These are phyloP conservation scores for Drosophila lini DNA, from an alignment of 1,140 invertebrate genomes.

Conservation along the genomic window DNA sequence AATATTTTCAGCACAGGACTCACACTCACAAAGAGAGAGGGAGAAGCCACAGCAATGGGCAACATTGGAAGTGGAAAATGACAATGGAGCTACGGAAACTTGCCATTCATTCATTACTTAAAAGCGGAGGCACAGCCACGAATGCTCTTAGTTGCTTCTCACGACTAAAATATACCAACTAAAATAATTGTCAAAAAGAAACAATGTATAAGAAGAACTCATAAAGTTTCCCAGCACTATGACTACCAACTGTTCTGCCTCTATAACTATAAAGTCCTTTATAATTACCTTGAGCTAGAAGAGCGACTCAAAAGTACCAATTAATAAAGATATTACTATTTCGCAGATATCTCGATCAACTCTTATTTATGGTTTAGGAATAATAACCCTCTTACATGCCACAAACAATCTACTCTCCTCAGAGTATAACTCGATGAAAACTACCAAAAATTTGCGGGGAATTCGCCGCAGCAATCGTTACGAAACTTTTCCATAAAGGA, in stretches of 20 bases:
- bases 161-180: constrained; percentile 29
- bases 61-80: constrained; percentile 56
- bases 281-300: not conserved
- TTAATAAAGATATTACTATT: not conserved
- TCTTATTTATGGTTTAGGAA: too few species aligned
- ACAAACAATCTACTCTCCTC: constrained; percentile 7
- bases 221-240: too few species aligned
- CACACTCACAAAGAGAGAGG: constrained; percentile 13
- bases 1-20: constrained; percentile 65
- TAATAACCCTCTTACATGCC: constrained; percentile 1
- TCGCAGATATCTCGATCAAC: not conserved
- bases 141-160: not conserved
- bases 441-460: constrained; percentile 74
- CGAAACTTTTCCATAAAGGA: constrained; percentile 58
- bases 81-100: constrained; percentile 72
- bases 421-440: constrained; percentile 24
- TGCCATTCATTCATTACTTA: constrained; percentile 80
- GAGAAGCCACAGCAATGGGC: constrained; percentile 29
- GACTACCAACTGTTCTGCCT: not conserved
- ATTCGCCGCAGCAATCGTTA: constrained; percentile 73
- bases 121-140: constrained; percentile 21
- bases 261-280: not conserved
- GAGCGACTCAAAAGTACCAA: not conserved
- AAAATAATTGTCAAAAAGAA: not conserved
- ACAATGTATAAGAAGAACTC: too few species aligned